Conservation (phyloP, 2,797 vertebrate species). For the Dryobates pubescens region DNA sequence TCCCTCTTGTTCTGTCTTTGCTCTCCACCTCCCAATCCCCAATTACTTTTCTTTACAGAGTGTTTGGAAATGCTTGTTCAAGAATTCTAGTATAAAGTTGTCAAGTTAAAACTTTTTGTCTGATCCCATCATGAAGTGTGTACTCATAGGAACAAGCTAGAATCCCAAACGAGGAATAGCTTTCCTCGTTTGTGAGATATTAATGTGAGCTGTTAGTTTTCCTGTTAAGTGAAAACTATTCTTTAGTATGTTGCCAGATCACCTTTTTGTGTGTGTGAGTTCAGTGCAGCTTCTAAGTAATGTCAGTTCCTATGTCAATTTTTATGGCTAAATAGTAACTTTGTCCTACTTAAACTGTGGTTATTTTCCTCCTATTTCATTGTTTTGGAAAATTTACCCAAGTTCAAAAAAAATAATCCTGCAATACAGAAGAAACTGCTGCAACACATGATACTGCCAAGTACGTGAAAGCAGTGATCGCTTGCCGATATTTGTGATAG, state of each 20-base stretch:
- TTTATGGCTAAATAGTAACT: neutral
- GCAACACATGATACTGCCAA: neutral
- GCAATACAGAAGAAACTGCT: neutral
- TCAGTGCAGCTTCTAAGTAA: neutral
- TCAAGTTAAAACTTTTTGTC: neutral
- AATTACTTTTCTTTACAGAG: neutral
- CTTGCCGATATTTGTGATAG: neutral
- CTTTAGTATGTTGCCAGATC: neutral
- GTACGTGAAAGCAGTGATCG: neutral
- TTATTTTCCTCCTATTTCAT: neutral
- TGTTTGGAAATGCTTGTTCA: neutral
- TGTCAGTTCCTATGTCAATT: neutral
- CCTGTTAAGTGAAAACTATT: neutral
- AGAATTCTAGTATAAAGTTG: neutral
- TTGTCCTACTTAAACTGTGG: neutral
- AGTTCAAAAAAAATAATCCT: neutral
- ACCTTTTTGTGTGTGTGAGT: neutral
- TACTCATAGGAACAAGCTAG: neutral
- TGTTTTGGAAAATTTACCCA: neutral
- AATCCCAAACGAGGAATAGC: neutral
- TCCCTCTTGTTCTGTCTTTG: neutral
- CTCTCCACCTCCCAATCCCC: fast-evolving
- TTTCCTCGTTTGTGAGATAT: neutral
- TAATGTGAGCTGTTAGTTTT: neutral
- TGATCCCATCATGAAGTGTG: neutral